Percentiles rank a stretch among this genome's conserved stretches.
Evolutionary conservation across 1,140 invertebrate genomes (phyloP).

Genomic region (Sminthurides bifidus): DNA sequence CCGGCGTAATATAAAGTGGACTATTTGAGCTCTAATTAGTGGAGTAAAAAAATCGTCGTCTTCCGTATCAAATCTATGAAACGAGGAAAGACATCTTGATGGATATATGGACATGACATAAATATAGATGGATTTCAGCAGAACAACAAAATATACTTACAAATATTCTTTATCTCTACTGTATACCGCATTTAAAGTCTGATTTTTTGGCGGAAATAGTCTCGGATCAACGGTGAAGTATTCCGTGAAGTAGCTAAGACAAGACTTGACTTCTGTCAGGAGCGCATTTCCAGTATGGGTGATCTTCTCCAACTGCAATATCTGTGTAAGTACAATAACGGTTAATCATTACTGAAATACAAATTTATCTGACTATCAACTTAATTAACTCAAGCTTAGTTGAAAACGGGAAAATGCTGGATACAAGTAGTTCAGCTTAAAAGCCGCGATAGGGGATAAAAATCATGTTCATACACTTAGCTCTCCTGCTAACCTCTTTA

Average conservation of each 20-base stretch:
- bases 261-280: slow-evolving; percentile 47
- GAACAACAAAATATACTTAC: slow-evolving; percentile 41
- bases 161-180: slow-evolving; percentile 75
- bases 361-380: too few relatives aligned
- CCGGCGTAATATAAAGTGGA: slow-evolving; percentile 81
- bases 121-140: slow-evolving; percentile 25
- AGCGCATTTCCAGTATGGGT: slow-evolving; percentile 48
- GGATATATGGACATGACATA: not conserved
- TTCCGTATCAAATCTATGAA: slow-evolving; percentile 64
- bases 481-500: too few relatives aligned
- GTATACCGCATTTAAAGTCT: slow-evolving; percentile 62
- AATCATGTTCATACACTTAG: too few relatives aligned
- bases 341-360: not conserved
- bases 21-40: slow-evolving; percentile 63
- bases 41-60: slow-evolving; percentile 72
- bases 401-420: too few relatives aligned
- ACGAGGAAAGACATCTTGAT: slow-evolving; percentile 5
- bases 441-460: too few relatives aligned
- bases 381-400: too few relatives aligned
- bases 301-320: slow-evolving; percentile 48
- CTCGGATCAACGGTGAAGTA: slow-evolving; percentile 51
- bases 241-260: slow-evolving; percentile 47
- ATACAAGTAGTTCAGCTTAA: too few relatives aligned
- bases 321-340: slow-evolving; percentile 38
- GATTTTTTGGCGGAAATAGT: slow-evolving; percentile 56